These are phyloP conservation scores for Neotragus pygmaeus DNA, from an alignment of 2,113 vertebrate genomes.

Conservation along the genomic window DNA sequence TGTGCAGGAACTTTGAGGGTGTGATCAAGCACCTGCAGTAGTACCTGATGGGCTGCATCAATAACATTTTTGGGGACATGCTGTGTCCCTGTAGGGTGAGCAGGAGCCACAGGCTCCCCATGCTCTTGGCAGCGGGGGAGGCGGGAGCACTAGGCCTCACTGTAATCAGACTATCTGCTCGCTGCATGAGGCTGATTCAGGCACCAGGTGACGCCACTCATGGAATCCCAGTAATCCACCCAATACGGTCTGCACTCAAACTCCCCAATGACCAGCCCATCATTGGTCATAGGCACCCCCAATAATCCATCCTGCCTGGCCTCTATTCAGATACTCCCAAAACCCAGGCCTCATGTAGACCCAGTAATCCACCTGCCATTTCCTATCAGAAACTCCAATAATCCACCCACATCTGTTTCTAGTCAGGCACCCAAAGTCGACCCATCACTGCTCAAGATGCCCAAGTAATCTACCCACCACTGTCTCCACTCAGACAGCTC, in stretches of 20 bases:
- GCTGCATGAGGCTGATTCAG: neutral
- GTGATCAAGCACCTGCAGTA: slow-evolving; percentile 80
- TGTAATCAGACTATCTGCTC: too few species aligned
- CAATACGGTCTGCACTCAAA: neutral
- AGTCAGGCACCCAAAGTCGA: neutral
- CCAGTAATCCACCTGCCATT: too few species aligned
- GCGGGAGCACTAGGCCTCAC: neutral
- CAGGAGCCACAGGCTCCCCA: neutral
- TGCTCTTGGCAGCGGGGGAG: rapidly evolving
- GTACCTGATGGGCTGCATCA: slow-evolving; percentile 82
- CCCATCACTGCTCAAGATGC: neutral
- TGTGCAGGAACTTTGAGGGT: slow-evolving; percentile 90
- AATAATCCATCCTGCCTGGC: too few species aligned
- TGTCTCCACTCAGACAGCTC: too few species aligned
- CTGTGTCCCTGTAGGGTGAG: slow-evolving; percentile 88
- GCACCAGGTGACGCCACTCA: neutral
- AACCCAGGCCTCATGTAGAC: too few species aligned
- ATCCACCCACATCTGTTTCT: too few species aligned
- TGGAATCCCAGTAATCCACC: too few species aligned
- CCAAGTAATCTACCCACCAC: too few species aligned
- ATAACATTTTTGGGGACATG: slow-evolving; percentile 82
- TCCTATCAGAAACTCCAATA: too few species aligned
- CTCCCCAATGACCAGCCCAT: too few species aligned
- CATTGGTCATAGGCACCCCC: too few species aligned
- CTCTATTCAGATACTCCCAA: too few species aligned